Percentiles rank a stretch among this genome's conserved stretches.
Evolutionary conservation across 2,888 invertebrate species (phyloP).

Genomic region (Nephrotoma guestfalica): DNA sequence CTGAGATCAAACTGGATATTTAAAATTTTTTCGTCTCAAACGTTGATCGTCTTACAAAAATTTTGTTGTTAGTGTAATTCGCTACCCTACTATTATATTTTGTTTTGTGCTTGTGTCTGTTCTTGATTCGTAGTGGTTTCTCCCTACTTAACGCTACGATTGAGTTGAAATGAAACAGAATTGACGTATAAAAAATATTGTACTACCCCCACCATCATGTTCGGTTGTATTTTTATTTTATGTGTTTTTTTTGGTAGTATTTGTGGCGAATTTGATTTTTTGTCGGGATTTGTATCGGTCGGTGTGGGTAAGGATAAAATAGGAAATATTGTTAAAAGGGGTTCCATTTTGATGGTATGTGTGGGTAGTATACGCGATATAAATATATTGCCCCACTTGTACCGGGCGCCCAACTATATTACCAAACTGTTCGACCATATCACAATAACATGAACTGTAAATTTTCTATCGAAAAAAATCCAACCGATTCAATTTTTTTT

Average conservation of each 20-base stretch:
- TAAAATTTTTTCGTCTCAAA: conserved; percentile 13
- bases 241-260: not conserved
- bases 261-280: not conserved
- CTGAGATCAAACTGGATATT: conserved; percentile 32
- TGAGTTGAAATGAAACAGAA: not conserved
- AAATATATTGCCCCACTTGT: not conserved
- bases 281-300: not conserved
- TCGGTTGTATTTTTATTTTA: not conserved
- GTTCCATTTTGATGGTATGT: not conserved
- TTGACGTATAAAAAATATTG: not conserved
- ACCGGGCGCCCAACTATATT: not conserved
- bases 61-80: not conserved
- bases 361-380: not conserved
- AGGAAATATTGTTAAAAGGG: not conserved
- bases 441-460: not conserved
- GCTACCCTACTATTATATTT: not conserved
- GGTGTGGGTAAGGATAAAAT: not conserved
- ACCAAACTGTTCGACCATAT: not conserved
- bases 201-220: not conserved
- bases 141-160: not conserved
- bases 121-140: not conserved
- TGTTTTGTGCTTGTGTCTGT: not conserved
- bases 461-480: not conserved
- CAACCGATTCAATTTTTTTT: not conserved
- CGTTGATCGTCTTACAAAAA: conserved; percentile 6